Evolutionary conservation across 2,797 vertebrate species (phyloP), one percentile per base, ranked within the genome.

Genomic region (Etheostoma nigrum): DNA sequence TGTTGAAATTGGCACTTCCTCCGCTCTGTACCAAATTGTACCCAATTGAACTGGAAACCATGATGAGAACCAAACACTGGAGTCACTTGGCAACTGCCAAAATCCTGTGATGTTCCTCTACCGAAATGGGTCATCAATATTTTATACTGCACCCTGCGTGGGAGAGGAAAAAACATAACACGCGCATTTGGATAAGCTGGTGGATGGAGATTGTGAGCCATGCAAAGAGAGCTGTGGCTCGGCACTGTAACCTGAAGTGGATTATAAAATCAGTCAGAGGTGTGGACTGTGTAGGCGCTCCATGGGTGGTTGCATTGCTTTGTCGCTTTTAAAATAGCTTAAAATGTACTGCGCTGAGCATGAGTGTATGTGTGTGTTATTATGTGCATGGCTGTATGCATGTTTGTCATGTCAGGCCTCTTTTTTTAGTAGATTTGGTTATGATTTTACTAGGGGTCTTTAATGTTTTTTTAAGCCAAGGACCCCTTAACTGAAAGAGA

Each of bases 161-260:
- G 61, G 49, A 13, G n/a, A 33, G 25, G 45, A 49, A 30, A 30
- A 19, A 10, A 40, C 36, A 30, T 30, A 11, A 40, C 10, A 40
- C 36, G 12, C 33, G 10, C 36, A 49, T 33, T 7, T 63, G 44
- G 15, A 49, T 59, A 45, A 49, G 30, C 21, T 48, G 27, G 25
- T 21, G 55, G n/a, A 59, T 48, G 45, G n/a, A 53, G 15, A 23
- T 47, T 70, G 33, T 42, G 42, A 49, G 10, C 33, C 15, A 4
- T 30, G 16, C 36, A 47, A 13, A 45, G 36, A 27, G 44, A 42
- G n/a, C 9, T 16, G 45, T 14, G 57, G 33, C 16, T n/a, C 8
- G 40, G 57, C 69, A 19, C 25, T 47, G 3, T 13, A 63, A 45
- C 49, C 59, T 72, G 40, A 55, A 55, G 60, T 63, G 58, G 58